Evolutionary conservation across 2,888 invertebrate genomes (phyloP), one percentile per base, ranked within the genome.

Genomic region (Ditula angustiorana): DNA sequence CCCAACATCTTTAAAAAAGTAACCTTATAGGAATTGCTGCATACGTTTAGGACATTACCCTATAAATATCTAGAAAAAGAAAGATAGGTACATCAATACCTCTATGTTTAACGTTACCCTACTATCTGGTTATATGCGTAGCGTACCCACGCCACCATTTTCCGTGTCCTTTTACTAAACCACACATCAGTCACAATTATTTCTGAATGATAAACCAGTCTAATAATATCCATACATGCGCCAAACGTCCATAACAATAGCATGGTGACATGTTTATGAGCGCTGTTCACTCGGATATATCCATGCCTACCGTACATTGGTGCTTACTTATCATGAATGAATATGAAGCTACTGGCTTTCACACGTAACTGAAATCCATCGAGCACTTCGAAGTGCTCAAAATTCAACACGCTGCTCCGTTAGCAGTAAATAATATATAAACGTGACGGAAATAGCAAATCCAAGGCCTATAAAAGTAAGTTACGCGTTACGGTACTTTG

Each of bases 391-490:
- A 5, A 0, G 33, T 23, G 33, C 35, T 53, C n/a, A 23, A 33
- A 33, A 53, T 53, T 53, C 52, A 4, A 8, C 13, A 13, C 21
- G 33, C 13, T 21, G n/a, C 52, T n/a, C 52, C 50, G 26, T 26
- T 26, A 24, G 26, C 49, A 26, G 26, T 49, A 49, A 49, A 49
- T 49, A 49, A 49, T 49, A 49, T 26, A 53, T 53, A 23, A 53
- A 35, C 52, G 52, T 53, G 52, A 53, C 52, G 52, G 16, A 53
- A 35, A 33, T 53, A 53, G 21, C n/a, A 19, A 33, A 21, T 35
- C 52, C n/a, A 10, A 8, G 21, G 21, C 21, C 19, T 2, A 21
- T 19, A 33, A 35, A 33, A 19, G 50, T 28, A 50, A 50, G 28
- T 28, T 28, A 11, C 33, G 33, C 21, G 8, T 23, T 13, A 26